phyloP scores from a whole-genome alignment of 2,888 invertebrate genomes.

The Melinopterus prodromus region DNA sequence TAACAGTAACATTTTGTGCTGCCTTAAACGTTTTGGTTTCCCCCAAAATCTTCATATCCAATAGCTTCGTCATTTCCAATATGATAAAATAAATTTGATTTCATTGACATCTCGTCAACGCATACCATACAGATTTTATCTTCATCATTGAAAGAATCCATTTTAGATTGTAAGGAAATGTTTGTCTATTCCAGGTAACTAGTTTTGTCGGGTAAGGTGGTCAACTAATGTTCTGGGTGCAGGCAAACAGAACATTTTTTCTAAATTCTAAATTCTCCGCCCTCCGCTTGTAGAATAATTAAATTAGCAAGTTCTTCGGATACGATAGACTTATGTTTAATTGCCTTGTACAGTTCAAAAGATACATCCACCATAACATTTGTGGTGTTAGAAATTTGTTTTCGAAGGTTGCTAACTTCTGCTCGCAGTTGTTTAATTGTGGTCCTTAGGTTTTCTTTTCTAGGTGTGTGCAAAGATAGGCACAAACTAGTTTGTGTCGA shows the following conservation, averaged over 20 bases:
- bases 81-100: conserved; percentile 37
- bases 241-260: no score
- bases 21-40: not conserved
- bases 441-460: conserved; percentile 7
- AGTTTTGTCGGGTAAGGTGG: no score
- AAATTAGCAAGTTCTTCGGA: no score
- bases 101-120: conserved; percentile 29
- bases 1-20: conserved; percentile 19
- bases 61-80: conserved; percentile 36
- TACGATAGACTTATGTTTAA: no score
- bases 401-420: conserved; percentile 8
- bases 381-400: not conserved
- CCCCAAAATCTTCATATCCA: conserved; percentile 33
- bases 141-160: no score
- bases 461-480: not conserved
- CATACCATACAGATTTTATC: not conserved
- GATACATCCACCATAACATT: not conserved
- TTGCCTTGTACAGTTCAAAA: not conserved
- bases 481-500: no score
- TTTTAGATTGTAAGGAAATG: no score
- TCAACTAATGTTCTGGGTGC: no score
- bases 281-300: no score
- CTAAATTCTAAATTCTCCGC: no score
- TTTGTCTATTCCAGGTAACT: no score
- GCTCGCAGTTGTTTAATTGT: not conserved